Conservation (phyloP, 2,113 vertebrate species). For the Gopherus evgoodei region DNA sequence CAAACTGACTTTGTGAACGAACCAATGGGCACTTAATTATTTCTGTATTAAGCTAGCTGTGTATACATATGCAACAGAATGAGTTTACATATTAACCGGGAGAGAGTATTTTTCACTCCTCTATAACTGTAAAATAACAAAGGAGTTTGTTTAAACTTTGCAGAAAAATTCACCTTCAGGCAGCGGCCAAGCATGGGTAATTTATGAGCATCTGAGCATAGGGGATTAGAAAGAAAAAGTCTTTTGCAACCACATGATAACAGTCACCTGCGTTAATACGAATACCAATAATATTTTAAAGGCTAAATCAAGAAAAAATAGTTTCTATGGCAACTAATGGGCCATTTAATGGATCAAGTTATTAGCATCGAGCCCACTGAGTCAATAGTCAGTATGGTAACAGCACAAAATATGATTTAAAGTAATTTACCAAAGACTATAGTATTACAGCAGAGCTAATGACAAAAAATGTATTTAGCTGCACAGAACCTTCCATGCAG, state of each 20-base stretch:
- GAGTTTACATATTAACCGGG: accelerated
- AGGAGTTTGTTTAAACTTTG: not conserved
- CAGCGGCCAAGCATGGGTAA: not conserved
- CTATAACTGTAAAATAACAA: accelerated
- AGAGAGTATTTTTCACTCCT: accelerated
- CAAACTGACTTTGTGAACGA: accelerated
- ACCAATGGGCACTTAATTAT: not conserved
- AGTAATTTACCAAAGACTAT: not conserved
- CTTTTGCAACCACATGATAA: not conserved
- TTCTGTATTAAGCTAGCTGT: not conserved
- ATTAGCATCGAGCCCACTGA: conserved; percentile 45
- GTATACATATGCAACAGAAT: accelerated
- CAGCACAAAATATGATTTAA: not conserved
- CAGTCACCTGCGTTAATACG: not conserved
- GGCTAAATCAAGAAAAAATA: conserved; percentile 57
- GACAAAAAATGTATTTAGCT: accelerated
- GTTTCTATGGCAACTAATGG: conserved; percentile 71
- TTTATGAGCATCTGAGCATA: not conserved
- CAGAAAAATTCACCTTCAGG: not conserved
- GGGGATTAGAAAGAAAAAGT: not conserved
- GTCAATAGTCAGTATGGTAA: conserved; percentile 29
- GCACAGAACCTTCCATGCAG: accelerated
- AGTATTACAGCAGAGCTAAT: not conserved
- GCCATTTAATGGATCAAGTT: conserved; percentile 29
- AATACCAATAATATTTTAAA: conserved; percentile 21